A percentile compares a stretch with the other conserved stretches of the same genome.
phyloP scores from a whole-genome alignment of 2,113 vertebrate species.

The Marmota flaviventris region DNA sequence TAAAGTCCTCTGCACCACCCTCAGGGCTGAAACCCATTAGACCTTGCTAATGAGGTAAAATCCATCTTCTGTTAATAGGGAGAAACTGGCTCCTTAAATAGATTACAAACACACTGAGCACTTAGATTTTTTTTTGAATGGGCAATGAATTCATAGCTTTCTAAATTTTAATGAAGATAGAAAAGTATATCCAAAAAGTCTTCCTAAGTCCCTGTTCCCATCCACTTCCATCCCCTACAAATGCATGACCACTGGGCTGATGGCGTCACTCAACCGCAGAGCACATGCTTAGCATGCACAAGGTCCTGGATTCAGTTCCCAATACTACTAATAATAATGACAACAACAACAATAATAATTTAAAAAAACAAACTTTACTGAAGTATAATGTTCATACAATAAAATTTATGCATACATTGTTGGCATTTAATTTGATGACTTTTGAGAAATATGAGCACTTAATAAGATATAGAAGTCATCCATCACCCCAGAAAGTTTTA shows the following conservation, averaged over 20 bases:
- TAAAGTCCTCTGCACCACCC: neutral
- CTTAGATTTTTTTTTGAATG: neutral
- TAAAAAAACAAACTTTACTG: neutral
- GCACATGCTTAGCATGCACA: neutral
- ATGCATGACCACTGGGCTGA: neutral
- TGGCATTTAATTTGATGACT: no score
- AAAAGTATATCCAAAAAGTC: neutral
- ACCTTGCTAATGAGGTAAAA: conserved; percentile 15
- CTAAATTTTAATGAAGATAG: conserved; percentile 4
- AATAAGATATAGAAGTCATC: neutral
- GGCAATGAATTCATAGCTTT: neutral
- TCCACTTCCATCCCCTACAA: no score
- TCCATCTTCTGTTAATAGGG: conserved; percentile 26
- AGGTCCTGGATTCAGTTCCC: neutral
- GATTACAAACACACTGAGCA: conserved; percentile 15
- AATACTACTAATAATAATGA: no score
- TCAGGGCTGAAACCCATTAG: neutral
- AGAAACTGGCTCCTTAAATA: neutral
- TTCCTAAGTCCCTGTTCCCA: neutral
- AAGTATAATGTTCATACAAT: neutral
- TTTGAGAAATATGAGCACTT: neutral
- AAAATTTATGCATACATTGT: neutral
- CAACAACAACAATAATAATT: no score
- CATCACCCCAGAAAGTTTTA: neutral
- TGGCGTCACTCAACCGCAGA: neutral